These are phyloP conservation scores for Emys orbicularis DNA, from an alignment of 2,797 vertebrate species.

Conservation along the genomic window DNA sequence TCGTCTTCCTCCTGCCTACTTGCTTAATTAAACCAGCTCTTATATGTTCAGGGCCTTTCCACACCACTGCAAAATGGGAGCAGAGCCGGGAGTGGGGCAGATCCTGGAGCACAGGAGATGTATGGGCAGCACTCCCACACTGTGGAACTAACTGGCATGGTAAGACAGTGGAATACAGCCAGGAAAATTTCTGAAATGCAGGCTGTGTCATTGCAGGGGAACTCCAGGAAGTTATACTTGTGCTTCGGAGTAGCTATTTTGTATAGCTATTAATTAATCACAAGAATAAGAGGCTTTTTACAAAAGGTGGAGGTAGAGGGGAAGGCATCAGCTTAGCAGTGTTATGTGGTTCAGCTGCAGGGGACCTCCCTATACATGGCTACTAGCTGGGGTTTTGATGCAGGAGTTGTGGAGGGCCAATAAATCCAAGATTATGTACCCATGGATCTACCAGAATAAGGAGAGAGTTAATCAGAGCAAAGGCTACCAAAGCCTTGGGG, in stretches of 20 bases:
- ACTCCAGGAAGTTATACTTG: not conserved
- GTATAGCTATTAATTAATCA: not conserved
- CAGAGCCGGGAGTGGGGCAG: not conserved
- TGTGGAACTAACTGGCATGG: not conserved
- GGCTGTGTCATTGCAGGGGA: not conserved
- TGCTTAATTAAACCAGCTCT: not conserved
- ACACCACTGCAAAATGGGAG: not conserved
- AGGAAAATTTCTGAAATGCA: slow-evolving; percentile 4
- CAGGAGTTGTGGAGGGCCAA: not conserved
- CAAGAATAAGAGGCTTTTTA: not conserved
- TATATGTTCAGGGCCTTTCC: not conserved
- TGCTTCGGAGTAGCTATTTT: slow-evolving; percentile 38
- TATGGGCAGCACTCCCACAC: not conserved
- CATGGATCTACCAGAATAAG: not conserved
- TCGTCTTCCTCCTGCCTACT: not conserved
- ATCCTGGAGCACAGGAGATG: fast-evolving
- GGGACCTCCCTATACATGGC: not conserved
- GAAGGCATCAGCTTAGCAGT: not conserved
- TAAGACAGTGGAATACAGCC: not conserved
- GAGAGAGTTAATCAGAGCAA: not conserved
- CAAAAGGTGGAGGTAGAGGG: not conserved
- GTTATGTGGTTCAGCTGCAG: not conserved
- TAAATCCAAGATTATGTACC: not conserved
- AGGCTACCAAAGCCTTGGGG: not conserved
- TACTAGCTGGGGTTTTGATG: not conserved